Evolutionary conservation across 2,888 invertebrate genomes (phyloP).

Genomic region (Biston stratarius): DNA sequence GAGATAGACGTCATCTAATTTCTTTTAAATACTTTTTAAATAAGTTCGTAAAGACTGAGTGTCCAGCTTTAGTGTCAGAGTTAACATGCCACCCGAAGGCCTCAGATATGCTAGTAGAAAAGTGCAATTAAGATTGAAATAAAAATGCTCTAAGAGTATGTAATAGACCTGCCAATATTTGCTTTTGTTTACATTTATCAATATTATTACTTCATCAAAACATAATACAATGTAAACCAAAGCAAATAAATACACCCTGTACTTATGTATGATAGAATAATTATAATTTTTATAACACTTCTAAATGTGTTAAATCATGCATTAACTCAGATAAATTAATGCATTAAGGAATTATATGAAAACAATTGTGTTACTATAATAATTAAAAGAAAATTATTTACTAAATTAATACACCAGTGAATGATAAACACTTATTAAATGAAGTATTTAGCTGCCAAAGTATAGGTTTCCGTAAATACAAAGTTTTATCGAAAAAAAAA

Average conservation of each 20-base stretch:
- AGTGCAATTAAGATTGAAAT: neutral
- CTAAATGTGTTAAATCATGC: constrained; percentile 30
- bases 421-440: neutral
- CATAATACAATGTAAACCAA: constrained; percentile 12
- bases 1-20: too few species aligned
- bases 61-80: too few species aligned
- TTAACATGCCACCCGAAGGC: too few species aligned
- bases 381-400: constrained; percentile 22
- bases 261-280: constrained; percentile 30
- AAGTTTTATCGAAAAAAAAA: neutral
- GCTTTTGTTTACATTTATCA: constrained; percentile 15
- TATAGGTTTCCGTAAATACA: constrained; percentile 4
- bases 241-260: constrained; percentile 24
- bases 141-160: neutral
- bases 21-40: too few species aligned
- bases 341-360: constrained; percentile 20
- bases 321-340: too few species aligned
- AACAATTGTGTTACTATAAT: neutral
- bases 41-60: too few species aligned
- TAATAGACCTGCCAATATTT: constrained; percentile 10
- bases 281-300: constrained; percentile 23
- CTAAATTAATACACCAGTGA: constrained; percentile 26
- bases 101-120: too few species aligned
- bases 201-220: neutral
- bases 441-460: constrained; percentile 32